These are phyloP conservation scores for Trachemys scripta DNA, from an alignment of 2,113 vertebrate genomes.

Conservation along the genomic window DNA sequence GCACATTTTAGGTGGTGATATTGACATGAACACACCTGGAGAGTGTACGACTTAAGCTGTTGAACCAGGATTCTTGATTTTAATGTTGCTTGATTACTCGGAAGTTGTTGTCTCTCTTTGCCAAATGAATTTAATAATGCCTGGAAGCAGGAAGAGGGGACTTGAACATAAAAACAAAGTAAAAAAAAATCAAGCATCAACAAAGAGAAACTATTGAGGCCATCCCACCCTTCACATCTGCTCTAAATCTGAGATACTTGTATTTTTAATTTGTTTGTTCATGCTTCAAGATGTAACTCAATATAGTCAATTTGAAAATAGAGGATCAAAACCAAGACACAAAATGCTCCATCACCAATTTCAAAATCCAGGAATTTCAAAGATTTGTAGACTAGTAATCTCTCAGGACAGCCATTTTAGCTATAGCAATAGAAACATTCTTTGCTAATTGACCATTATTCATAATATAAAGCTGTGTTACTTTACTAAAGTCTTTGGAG, in stretches of 20 bases:
- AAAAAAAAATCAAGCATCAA: background rate
- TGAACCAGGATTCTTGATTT: background rate
- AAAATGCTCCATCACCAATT: background rate
- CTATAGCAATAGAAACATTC: background rate
- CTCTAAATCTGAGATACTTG: background rate
- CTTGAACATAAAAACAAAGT: rapidly evolving
- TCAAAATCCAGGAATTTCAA: background rate
- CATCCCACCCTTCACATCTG: background rate
- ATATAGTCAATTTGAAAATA: background rate
- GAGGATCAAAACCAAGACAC: background rate
- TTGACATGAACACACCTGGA: background rate
- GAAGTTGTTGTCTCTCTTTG: background rate
- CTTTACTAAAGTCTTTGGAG: background rate
- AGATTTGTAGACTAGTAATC: background rate
- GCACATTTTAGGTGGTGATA: background rate
- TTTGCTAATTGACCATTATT: background rate
- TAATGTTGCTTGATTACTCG: background rate
- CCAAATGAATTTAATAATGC: background rate
- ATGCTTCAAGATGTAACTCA: background rate
- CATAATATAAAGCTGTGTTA: background rate
- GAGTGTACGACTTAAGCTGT: background rate
- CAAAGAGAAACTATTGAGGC: background rate
- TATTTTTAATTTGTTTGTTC: background rate
- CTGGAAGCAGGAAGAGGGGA: background rate
- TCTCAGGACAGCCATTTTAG: slow-evolving; percentile 13